Evolutionary conservation across 2,888 invertebrate species (phyloP).

Genomic region (Anthrax anthrax): DNA sequence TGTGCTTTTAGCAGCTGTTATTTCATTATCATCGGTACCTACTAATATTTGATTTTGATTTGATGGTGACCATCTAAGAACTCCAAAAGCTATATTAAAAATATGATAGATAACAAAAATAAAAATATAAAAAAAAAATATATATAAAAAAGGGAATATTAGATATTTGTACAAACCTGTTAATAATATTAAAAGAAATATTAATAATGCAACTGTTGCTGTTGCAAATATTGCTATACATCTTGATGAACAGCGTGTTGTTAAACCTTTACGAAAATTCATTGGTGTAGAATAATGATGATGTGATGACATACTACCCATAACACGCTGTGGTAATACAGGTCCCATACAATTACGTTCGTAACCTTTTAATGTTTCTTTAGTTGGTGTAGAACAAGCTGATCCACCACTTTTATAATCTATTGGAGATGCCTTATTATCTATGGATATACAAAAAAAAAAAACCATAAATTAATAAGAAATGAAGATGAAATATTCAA

Average conservation of each 20-base stretch:
- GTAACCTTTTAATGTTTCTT: slow-evolving; percentile 45
- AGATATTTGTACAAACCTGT: slow-evolving; percentile 45
- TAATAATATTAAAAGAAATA: slow-evolving; percentile 73
- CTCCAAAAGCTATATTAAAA: slow-evolving; percentile 53
- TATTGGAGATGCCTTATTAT: slow-evolving; percentile 70
- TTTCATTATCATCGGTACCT: slow-evolving; percentile 59
- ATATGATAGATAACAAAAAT: slow-evolving; percentile 5
- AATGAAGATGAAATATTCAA: no score
- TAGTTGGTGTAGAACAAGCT: slow-evolving; percentile 76
- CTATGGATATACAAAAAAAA: not conserved
- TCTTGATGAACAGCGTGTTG: slow-evolving; percentile 81
- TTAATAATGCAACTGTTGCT: slow-evolving; percentile 65
- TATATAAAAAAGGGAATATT: not conserved
- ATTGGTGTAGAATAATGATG: slow-evolving; percentile 67
- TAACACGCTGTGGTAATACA: slow-evolving; percentile 54
- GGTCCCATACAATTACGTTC: slow-evolving; percentile 55
- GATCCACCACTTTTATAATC: slow-evolving; percentile 77
- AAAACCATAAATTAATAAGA: not conserved
- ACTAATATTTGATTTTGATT: slow-evolving; percentile 75
- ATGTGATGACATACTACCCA: slow-evolving; percentile 44
- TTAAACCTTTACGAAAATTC: slow-evolving; percentile 75
- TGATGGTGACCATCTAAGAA: slow-evolving; percentile 70
- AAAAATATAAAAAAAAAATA: slow-evolving; percentile 1
- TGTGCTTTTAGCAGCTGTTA: slow-evolving; percentile 52
- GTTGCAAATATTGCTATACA: slow-evolving; percentile 81